Conservation (phyloP, 2,888 invertebrate genomes). For the Schizotus pectinicornis region DNA sequence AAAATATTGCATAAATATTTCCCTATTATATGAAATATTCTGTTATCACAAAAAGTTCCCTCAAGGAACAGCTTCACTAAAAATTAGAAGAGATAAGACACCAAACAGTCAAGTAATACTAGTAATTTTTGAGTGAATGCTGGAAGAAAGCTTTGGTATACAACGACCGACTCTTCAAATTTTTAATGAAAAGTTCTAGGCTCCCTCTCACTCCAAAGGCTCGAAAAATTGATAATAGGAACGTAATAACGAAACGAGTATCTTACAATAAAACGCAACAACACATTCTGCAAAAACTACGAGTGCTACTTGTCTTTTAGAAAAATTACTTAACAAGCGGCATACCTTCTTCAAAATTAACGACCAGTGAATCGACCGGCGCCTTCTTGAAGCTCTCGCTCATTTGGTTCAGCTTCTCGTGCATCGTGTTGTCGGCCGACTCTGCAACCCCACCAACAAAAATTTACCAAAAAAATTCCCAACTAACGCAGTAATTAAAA, state of each 20-base stretch:
- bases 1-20: background rate
- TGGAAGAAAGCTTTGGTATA: slow-evolving; percentile 1
- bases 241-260: slow-evolving; percentile 18
- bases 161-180: slow-evolving; percentile 16
- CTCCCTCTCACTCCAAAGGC: too few species aligned
- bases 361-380: slow-evolving; percentile 74
- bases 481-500: too few species aligned
- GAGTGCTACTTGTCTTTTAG: slow-evolving; percentile 17
- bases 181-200: slow-evolving; percentile 15
- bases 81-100: slow-evolving; percentile 13
- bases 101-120: slow-evolving; percentile 10
- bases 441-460: slow-evolving; percentile 34
- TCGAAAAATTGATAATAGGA: slow-evolving; percentile 7
- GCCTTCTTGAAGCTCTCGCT: slow-evolving; percentile 50
- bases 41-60: slow-evolving; percentile 1
- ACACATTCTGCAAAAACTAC: slow-evolving; percentile 17
- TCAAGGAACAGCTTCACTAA: slow-evolving; percentile 17
- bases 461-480: background rate
- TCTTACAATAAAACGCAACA: slow-evolving; percentile 25
- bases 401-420: slow-evolving; percentile 41
- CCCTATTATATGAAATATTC: background rate
- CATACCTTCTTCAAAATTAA: slow-evolving; percentile 85
- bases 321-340: slow-evolving; percentile 64
- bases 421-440: slow-evolving; percentile 28
- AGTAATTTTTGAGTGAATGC: background rate